Evolutionary conservation across 2,888 invertebrate genomes (phyloP), one percentile per base, ranked within the genome.

Genomic region (Agrenia bidenticulata): DNA sequence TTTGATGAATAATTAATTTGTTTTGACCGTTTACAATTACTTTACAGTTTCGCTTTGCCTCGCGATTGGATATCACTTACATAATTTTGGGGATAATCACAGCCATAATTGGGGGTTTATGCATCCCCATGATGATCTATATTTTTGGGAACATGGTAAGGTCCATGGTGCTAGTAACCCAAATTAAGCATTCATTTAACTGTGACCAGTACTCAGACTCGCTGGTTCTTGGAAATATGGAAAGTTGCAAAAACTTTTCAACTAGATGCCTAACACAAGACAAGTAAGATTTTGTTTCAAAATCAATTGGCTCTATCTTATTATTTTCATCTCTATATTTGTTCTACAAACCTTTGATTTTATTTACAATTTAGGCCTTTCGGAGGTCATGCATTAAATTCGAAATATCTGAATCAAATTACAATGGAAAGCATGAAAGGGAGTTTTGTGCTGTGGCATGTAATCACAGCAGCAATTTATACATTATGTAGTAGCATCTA

Each of bases 61-160:
- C 84, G 1, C 77, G 63, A 13, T 79, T 74, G 63, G 89, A 90
- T 77, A 84, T 82, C 76, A 66, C 83, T 0, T 81, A 85, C 67
- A 84, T 90, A 73, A 67, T 78, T 11, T 63, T 86, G 11, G 88
- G 85, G 26, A 73, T 87, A 56, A 55, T 88, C 24, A 80, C 86
- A 75, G 85, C 87, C 0, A 73, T 86, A 1, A 78, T 81, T 23
- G 85, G 87, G 1, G 89, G 89, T 0, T 78, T 84, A 4, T 83
- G 85, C 72, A 84, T 88, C 76, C 89, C 89, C 0, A 80, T 85
- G 59, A 84, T 86, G 21, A 84, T 87, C 27, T 85, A 88, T 72
- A 82, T 87, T 42, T 89, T 89, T 79, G 89, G 89, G 66, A 87
- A 88, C 78, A 86, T 88, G 78, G 86, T 87, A 2, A 80, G 88